Conservation (phyloP, 1,140 invertebrate species). For the Venturia canescens region DNA sequence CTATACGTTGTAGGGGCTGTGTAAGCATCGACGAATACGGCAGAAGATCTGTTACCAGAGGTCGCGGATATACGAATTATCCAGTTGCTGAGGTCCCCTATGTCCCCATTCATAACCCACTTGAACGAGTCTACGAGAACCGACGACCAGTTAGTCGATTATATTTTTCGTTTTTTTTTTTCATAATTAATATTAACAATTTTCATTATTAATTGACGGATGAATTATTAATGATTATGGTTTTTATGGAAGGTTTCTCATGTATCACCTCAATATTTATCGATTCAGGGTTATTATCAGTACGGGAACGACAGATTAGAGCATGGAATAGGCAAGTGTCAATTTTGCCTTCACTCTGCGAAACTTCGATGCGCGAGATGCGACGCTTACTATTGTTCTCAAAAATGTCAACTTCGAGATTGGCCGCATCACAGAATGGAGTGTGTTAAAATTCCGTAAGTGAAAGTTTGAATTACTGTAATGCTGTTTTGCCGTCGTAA, state of each 20-base stretch:
- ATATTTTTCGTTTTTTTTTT: slow-evolving; percentile 14
- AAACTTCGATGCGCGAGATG: slow-evolving; percentile 64
- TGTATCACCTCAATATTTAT: too few relatives aligned
- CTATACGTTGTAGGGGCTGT: slow-evolving; percentile 56
- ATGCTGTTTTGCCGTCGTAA: slow-evolving; percentile 23
- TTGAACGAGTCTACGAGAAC: slow-evolving; percentile 61
- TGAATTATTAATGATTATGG: too few relatives aligned
- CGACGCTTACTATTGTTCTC: slow-evolving; percentile 64
- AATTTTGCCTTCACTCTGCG: slow-evolving; percentile 58
- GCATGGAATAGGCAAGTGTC: slow-evolving; percentile 58
- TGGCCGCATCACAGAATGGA: slow-evolving; percentile 66
- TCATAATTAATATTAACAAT: neutral
- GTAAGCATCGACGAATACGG: slow-evolving; percentile 62
- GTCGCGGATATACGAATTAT: slow-evolving; percentile 68
- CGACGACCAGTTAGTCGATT: slow-evolving; percentile 58
- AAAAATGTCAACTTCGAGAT: slow-evolving; percentile 63
- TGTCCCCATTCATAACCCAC: slow-evolving; percentile 50
- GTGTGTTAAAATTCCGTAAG: slow-evolving; percentile 66
- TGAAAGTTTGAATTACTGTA: slow-evolving; percentile 41
- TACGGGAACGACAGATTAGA: slow-evolving; percentile 55
- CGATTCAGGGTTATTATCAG: slow-evolving; percentile 62
- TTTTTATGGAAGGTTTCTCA: too few relatives aligned
- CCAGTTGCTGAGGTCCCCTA: slow-evolving; percentile 59
- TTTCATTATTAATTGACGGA: too few relatives aligned
- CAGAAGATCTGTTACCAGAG: slow-evolving; percentile 64